Conservation (phyloP, 2,113 vertebrate species). For the Poecile atricapillus region DNA sequence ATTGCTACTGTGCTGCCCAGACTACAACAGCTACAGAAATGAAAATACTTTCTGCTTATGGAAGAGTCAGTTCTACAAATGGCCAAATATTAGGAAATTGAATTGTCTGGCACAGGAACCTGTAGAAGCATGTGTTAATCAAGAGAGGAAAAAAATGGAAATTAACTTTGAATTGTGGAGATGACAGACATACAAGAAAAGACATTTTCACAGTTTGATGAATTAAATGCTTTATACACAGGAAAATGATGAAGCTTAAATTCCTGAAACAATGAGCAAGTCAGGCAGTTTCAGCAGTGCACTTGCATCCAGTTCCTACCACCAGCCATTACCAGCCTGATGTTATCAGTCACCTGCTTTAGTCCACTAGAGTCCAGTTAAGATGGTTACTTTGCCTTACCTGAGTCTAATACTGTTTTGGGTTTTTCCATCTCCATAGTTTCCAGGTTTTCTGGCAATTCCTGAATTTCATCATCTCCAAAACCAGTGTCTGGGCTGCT, state of each 20-base stretch:
- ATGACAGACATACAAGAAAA: background rate
- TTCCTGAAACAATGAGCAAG: background rate
- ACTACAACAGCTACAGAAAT: background rate
- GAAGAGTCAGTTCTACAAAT: background rate
- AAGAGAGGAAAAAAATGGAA: background rate
- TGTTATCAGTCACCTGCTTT: background rate
- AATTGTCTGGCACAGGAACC: background rate
- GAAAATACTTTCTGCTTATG: background rate
- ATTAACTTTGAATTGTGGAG: background rate
- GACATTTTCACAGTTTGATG: background rate
- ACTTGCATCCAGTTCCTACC: background rate
- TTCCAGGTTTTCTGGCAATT: conserved; percentile 83
- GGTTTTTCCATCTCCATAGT: conserved; percentile 82
- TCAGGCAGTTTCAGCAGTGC: background rate
- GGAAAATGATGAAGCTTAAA: background rate
- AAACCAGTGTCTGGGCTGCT: conserved; percentile 95
- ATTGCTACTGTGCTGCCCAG: background rate
- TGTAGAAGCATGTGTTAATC: background rate
- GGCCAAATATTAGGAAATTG: background rate
- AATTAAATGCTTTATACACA: background rate
- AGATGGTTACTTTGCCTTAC: conserved; percentile 54
- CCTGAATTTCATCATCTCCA: conserved; percentile 87
- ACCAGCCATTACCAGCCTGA: background rate
- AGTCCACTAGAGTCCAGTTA: background rate
- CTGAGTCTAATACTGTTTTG: conserved; percentile 72